Conservation (phyloP, 2,113 vertebrate genomes). For the Plecturocebus donacophilus region DNA sequence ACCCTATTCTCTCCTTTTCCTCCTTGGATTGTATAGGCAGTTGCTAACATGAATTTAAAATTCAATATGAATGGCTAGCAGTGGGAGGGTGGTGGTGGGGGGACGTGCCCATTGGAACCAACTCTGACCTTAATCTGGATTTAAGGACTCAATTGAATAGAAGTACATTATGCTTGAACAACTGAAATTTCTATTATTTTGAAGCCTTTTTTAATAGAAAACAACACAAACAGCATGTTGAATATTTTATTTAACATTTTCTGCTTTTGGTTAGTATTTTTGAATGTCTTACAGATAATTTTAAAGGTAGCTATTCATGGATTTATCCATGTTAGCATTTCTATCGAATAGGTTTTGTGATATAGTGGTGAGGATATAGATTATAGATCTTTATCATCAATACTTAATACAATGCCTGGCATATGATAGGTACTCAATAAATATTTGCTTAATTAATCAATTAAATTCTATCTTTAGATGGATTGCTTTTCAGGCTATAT, state of each 20-base stretch:
- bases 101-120: slow-evolving; percentile 52
- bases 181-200: slow-evolving; percentile 65
- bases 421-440: not conserved
- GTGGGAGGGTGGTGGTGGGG: not conserved
- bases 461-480: not conserved
- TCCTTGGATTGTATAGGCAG: slow-evolving; percentile 34
- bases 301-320: not conserved
- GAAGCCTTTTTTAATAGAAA: slow-evolving; percentile 60
- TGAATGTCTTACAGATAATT: slow-evolving; percentile 7
- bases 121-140: slow-evolving; percentile 84
- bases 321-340: slow-evolving; percentile 23
- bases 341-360: not conserved
- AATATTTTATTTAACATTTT: slow-evolving; percentile 43
- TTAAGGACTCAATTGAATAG: slow-evolving; percentile 80
- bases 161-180: slow-evolving; percentile 82
- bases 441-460: not conserved
- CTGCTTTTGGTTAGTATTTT: slow-evolving; percentile 30
- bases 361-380: not conserved
- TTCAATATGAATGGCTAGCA: slow-evolving; percentile 61
- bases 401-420: not conserved
- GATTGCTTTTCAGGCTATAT: not conserved
- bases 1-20: not conserved
- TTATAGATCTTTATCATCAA: not conserved
- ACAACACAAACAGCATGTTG: slow-evolving; percentile 53
- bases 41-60: slow-evolving; percentile 72